These are phyloP conservation scores for Osmerus eperlanus DNA, from an alignment of 2,113 vertebrate genomes.

Conservation along the genomic window DNA sequence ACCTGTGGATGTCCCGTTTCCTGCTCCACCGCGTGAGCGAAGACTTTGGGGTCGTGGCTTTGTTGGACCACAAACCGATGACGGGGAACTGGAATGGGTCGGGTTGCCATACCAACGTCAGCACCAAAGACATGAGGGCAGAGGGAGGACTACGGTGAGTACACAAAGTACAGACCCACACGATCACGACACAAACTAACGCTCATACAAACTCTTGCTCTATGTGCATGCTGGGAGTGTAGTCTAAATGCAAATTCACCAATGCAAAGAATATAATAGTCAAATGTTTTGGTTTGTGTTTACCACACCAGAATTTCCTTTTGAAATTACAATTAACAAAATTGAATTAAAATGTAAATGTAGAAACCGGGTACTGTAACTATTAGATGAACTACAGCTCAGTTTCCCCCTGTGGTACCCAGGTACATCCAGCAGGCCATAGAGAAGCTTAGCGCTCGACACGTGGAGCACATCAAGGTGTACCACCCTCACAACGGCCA, in stretches of 20 bases:
- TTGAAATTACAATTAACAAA: too few relatives aligned
- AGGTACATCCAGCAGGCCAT: conserved; percentile 74
- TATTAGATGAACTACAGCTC: background rate
- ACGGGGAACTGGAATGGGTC: conserved; percentile 70
- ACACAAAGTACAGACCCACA: background rate
- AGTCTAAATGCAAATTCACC: too few relatives aligned
- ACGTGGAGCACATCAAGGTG: conserved; percentile 68
- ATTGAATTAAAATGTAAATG: too few relatives aligned
- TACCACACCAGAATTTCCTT: too few relatives aligned
- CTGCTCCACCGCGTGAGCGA: conserved; percentile 82
- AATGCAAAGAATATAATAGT: too few relatives aligned
- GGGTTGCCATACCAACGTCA: conserved; percentile 74
- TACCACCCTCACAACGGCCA: conserved; percentile 69
- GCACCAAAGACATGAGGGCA: conserved; percentile 70
- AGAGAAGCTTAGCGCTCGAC: conserved; percentile 67
- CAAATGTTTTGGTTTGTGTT: too few relatives aligned
- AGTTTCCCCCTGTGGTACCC: background rate
- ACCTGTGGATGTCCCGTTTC: conserved; percentile 83
- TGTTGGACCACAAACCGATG: conserved; percentile 79
- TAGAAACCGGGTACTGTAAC: conserved; percentile 14
- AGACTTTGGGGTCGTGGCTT: conserved; percentile 71
- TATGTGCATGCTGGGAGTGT: background rate
- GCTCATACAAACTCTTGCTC: background rate
- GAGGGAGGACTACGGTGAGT: conserved; percentile 76
- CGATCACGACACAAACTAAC: background rate